Conservation (phyloP, 2,113 vertebrate genomes). For the Trachemys scripta region DNA sequence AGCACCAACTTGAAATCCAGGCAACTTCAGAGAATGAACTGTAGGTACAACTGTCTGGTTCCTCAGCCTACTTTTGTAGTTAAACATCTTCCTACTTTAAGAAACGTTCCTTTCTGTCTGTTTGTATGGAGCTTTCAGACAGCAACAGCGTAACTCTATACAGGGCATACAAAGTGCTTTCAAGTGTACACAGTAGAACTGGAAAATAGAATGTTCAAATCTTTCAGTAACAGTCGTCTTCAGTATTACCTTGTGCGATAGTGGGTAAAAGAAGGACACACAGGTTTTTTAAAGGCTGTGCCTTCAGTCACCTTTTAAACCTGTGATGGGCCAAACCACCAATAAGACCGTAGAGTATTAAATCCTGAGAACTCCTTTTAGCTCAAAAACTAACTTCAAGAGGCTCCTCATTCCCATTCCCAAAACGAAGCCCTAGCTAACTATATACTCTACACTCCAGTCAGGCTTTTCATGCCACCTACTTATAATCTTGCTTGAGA, state of each 20-base stretch:
- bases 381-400: neutral
- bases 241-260: neutral
- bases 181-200: neutral
- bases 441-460: neutral
- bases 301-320: constrained; percentile 15
- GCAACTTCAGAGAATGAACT: neutral
- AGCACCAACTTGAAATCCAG: neutral
- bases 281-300: neutral
- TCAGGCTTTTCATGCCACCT: neutral
- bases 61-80: neutral
- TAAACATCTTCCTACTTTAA: neutral
- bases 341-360: neutral
- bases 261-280: neutral
- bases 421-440: neutral
- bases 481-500: neutral
- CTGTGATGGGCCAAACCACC: neutral
- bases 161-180: neutral
- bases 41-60: neutral
- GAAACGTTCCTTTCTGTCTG: neutral
- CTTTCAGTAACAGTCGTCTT: neutral
- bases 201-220: neutral
- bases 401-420: neutral
- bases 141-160: neutral
- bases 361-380: neutral
- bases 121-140: neutral